These are phyloP conservation scores for Cynopterus brachyotis DNA, from an alignment of 2,113 vertebrate species.

Conservation along the genomic window DNA sequence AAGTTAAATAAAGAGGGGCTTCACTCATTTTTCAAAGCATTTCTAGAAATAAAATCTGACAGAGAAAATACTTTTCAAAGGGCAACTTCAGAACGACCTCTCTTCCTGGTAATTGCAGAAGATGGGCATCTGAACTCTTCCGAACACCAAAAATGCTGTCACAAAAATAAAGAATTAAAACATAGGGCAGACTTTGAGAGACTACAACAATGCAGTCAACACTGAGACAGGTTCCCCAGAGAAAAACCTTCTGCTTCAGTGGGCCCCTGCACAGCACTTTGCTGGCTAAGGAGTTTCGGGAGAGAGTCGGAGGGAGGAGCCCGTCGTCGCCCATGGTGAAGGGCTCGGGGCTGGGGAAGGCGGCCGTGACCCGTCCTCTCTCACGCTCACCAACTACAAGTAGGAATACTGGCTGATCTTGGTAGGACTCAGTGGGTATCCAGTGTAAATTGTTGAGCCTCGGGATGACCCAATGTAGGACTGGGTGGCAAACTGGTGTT, in stretches of 20 bases:
- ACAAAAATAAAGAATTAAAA: conserved; percentile 77
- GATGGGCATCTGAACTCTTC: conserved; percentile 75
- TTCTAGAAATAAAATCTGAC: conserved; percentile 82
- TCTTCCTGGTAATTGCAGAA: conserved; percentile 67
- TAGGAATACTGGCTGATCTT: conserved; percentile 97
- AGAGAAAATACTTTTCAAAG: conserved; percentile 79
- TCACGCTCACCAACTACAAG: conserved; percentile 84
- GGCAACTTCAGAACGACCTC: conserved; percentile 64
- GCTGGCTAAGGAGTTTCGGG: conserved; percentile 65
- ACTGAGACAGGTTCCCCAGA: conserved; percentile 77
- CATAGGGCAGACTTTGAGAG: conserved; percentile 81
- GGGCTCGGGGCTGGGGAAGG: conserved; percentile 50
- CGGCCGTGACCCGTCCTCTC: neutral
- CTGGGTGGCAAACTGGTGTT: conserved; percentile 89
- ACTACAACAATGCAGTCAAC: conserved; percentile 81
- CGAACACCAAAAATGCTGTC: conserved; percentile 69
- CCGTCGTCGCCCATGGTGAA: neutral
- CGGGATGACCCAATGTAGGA: conserved; percentile 88
- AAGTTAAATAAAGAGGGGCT: conserved; percentile 79
- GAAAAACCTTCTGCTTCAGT: conserved; percentile 64
- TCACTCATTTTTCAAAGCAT: conserved; percentile 80
- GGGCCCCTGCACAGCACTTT: conserved; percentile 63
- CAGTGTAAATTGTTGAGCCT: conserved; percentile 89
- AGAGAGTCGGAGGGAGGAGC: neutral
- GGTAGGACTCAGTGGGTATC: conserved; percentile 91